phyloP scores from a whole-genome alignment of 2,888 invertebrate species.

The Hirtodrosophila histrioides region DNA sequence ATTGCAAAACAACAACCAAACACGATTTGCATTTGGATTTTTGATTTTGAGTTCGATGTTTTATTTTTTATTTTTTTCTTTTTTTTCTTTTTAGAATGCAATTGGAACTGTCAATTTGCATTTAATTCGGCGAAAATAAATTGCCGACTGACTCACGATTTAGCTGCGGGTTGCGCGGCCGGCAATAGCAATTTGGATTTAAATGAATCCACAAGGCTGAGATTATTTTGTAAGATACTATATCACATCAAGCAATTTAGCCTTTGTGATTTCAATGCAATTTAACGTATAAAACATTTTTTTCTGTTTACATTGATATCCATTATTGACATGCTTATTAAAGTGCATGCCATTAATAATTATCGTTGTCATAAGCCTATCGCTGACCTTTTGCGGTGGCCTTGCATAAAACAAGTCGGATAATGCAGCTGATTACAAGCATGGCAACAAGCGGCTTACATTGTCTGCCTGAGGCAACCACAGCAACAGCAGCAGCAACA shows the following conservation, averaged over 20 bases:
- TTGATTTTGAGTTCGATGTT: constrained; percentile 45
- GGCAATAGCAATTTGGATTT: constrained; percentile 48
- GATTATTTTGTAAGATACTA: constrained; percentile 42
- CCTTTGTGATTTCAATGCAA: constrained; percentile 18
- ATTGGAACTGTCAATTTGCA: constrained; percentile 79
- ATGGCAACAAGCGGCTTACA: constrained; percentile 57
- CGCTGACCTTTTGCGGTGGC: constrained; percentile 54
- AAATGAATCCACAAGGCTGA: constrained; percentile 51
- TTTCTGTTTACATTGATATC: constrained; percentile 15
- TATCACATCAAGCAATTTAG: constrained; percentile 29
- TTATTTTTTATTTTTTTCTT: constrained; percentile 17
- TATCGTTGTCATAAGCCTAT: constrained; percentile 28
- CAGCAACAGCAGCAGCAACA: constrained; percentile 15
- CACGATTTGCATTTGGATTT: constrained; percentile 78
- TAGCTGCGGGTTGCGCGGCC: constrained; percentile 32
- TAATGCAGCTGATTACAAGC: constrained; percentile 65
- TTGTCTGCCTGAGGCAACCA: constrained; percentile 29
- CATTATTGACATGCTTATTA: constrained; percentile 59
- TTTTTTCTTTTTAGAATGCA: constrained; percentile 63
- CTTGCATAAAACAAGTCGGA: constrained; percentile 55
- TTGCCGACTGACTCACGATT: constrained; percentile 76
- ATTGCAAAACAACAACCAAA: constrained; percentile 74
- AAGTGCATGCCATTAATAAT: constrained; percentile 58
- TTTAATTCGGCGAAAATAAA: constrained; percentile 79
- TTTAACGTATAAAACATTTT: constrained; percentile 21